phyloP scores from a whole-genome alignment of 1,140 invertebrate species.

The Neodiprion fabricii region DNA sequence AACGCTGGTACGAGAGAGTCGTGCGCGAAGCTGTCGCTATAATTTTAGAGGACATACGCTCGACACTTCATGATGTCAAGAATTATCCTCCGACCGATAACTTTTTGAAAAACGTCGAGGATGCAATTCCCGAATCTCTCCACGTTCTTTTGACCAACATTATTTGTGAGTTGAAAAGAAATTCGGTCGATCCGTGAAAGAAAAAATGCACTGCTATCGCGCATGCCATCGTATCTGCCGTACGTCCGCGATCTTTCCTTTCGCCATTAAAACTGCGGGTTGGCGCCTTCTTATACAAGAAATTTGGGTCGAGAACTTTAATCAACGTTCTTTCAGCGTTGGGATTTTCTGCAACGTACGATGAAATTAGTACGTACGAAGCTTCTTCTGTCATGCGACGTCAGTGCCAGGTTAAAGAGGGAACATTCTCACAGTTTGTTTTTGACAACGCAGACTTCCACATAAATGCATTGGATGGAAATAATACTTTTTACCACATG shows the following conservation, averaged over 20 bases:
- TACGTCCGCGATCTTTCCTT: slow-evolving; percentile 29
- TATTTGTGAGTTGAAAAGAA: slow-evolving; percentile 22
- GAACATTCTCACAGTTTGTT: slow-evolving; percentile 40
- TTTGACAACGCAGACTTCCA: slow-evolving; percentile 44
- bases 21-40: slow-evolving; percentile 36
- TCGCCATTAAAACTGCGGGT: slow-evolving; percentile 25
- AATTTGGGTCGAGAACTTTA: slow-evolving; percentile 33
- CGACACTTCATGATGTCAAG: slow-evolving; percentile 24
- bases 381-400: slow-evolving; percentile 30
- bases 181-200: slow-evolving; percentile 5
- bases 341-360: slow-evolving; percentile 41
- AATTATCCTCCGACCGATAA: slow-evolving; percentile 30
- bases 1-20: slow-evolving; percentile 33
- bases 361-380: slow-evolving; percentile 36
- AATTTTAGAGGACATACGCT: slow-evolving; percentile 36
- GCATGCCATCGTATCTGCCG: slow-evolving; percentile 30
- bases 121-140: slow-evolving; percentile 21
- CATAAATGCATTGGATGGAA: slow-evolving; percentile 33
- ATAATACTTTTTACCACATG: slow-evolving; percentile 38
- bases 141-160: slow-evolving; percentile 19
- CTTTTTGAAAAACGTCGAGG: slow-evolving; percentile 28
- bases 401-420: slow-evolving; percentile 18
- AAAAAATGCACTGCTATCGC: slow-evolving; percentile 28
- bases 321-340: slow-evolving; percentile 34
- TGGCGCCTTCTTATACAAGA: slow-evolving; percentile 29